Evolutionary conservation across 2,797 vertebrate species (phyloP).

Genomic region (Pangasius larnaudii): DNA sequence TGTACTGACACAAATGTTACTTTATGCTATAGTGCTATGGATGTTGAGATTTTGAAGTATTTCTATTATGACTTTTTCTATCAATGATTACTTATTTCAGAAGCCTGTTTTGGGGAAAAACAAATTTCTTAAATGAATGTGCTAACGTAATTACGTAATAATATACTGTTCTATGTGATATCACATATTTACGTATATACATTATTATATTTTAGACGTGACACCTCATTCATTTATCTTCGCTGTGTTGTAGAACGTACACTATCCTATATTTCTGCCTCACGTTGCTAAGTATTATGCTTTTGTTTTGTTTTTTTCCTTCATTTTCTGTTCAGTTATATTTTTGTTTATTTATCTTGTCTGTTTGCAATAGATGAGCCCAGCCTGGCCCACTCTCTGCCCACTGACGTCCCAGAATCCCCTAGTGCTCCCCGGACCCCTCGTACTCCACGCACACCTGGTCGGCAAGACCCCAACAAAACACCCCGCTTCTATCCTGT

Average conservation of each 20-base stretch:
- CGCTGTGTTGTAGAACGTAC: not conserved
- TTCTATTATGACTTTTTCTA: too few species aligned
- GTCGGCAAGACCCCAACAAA: constrained; percentile 87
- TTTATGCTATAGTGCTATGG: too few species aligned
- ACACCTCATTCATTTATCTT: not conserved
- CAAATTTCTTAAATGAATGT: not conserved
- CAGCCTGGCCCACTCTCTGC: constrained; percentile 75
- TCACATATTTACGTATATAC: too few species aligned
- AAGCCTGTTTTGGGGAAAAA: too few species aligned
- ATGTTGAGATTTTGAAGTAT: too few species aligned
- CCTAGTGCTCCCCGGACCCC: constrained; percentile 71
- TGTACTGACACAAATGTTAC: too few species aligned
- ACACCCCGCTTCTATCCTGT: constrained; percentile 92
- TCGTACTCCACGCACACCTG: constrained; percentile 80
- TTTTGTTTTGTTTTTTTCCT: not conserved
- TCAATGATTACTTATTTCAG: too few species aligned
- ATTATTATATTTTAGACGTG: not conserved
- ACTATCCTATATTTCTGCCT: not conserved
- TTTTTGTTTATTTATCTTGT: constrained; percentile 3
- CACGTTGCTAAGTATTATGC: not conserved
- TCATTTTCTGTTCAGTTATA: not conserved
- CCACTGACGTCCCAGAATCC: constrained; percentile 81
- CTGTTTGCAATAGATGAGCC: constrained; percentile 58
- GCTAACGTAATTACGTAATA: not conserved
- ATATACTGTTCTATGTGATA: not conserved